phyloP scores from a whole-genome alignment of 1,140 invertebrate genomes.

The Drosophila tsacasi region DNA sequence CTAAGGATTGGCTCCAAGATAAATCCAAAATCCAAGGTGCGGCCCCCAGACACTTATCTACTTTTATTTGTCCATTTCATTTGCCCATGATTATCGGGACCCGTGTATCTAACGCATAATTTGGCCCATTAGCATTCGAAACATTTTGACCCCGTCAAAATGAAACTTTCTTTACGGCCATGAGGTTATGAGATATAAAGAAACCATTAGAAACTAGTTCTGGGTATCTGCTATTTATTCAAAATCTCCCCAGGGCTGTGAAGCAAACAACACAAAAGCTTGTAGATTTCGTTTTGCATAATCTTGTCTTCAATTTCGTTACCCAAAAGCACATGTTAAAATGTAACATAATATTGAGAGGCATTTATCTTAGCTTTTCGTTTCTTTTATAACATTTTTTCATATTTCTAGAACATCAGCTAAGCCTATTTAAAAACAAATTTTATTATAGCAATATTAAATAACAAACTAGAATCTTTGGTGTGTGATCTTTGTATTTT shows the following conservation, averaged over 20 bases:
- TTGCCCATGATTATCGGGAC: constrained; percentile 20
- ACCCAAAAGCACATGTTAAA: neutral
- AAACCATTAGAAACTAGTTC: constrained; percentile 20
- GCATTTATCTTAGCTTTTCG: neutral
- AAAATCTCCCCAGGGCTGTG: neutral
- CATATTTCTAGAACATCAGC: neutral
- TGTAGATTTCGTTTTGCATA: neutral
- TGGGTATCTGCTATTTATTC: constrained; percentile 12
- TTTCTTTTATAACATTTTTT: neutral
- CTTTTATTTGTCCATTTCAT: constrained; percentile 34
- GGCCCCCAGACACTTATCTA: constrained; percentile 34
- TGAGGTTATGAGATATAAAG: constrained; percentile 15
- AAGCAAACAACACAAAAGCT: neutral
- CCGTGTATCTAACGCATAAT: constrained; percentile 37
- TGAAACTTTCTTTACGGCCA: constrained; percentile 42
- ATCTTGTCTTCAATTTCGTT: neutral
- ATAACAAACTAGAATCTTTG: neutral
- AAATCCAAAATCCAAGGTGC: constrained; percentile 34
- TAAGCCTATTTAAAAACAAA: neutral
- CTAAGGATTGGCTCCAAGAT: constrained; percentile 41
- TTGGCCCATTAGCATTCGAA: constrained; percentile 42
- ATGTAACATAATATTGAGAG: neutral
- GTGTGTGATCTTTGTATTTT: neutral
- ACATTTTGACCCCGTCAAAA: constrained; percentile 35
- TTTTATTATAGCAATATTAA: neutral